Conservation (phyloP, 2,113 vertebrate species). For the Alligator mississippiensis region DNA sequence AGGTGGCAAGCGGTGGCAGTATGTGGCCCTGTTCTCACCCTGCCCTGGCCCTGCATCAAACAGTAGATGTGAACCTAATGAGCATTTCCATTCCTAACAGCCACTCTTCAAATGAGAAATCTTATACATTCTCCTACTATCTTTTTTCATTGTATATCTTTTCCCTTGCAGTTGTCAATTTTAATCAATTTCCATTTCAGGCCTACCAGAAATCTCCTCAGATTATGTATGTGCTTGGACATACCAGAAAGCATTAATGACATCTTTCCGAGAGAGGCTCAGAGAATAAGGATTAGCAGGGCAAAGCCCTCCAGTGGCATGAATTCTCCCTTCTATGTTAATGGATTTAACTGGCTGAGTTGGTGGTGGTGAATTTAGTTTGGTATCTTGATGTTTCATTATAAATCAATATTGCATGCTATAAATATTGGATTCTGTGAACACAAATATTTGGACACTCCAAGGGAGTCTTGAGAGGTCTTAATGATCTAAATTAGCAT, state of each 20-base stretch:
- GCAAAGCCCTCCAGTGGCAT: not conserved
- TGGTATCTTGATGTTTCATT: not conserved
- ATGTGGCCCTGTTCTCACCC: too few species aligned
- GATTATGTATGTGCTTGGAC: not conserved
- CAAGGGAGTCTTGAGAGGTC: not conserved
- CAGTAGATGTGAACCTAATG: too few species aligned
- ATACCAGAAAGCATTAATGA: not conserved
- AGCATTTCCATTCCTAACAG: too few species aligned
- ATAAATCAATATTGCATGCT: not conserved
- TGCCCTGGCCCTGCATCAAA: too few species aligned
- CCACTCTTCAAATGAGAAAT: too few species aligned
- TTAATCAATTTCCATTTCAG: not conserved
- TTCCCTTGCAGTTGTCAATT: too few species aligned
- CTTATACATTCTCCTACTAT: too few species aligned
- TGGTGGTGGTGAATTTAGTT: not conserved
- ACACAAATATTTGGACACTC: not conserved
- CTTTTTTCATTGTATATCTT: too few species aligned
- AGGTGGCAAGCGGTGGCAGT: too few species aligned
- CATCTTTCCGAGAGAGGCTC: not conserved
- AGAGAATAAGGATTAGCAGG: not conserved
- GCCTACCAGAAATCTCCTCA: not conserved
- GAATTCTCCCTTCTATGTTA: not conserved
- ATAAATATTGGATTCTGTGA: not conserved
- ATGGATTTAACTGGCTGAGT: not conserved
- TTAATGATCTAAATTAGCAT: not conserved